Percentiles rank a stretch among this genome's conserved stretches.
phyloP scores from a whole-genome alignment of 2,113 vertebrate species.

The Leptobrachium leishanense region DNA sequence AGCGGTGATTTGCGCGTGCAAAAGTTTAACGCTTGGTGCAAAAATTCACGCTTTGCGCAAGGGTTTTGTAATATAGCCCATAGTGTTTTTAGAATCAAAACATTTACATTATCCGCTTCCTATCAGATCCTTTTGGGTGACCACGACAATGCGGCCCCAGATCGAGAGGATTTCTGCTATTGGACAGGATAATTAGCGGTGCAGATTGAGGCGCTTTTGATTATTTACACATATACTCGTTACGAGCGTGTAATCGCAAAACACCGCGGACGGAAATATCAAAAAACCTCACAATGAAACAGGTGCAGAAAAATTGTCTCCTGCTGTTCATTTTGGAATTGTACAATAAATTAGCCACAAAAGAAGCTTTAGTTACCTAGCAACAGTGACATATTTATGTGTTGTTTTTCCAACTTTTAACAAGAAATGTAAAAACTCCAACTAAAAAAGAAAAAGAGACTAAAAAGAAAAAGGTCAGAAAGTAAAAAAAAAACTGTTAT shows the following conservation, averaged over 20 bases:
- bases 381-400: not conserved
- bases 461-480: not conserved
- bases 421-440: conserved; percentile 12
- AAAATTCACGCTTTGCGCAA: too few relatives aligned
- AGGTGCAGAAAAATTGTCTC: conserved; percentile 28
- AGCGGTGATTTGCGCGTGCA: too few relatives aligned
- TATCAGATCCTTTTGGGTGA: not conserved
- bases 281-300: conserved; percentile 19
- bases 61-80: too few relatives aligned
- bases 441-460: not conserved
- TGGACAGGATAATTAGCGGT: not conserved
- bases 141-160: not conserved
- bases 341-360: conserved; percentile 35
- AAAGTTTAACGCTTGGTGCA: too few relatives aligned
- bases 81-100: too few relatives aligned
- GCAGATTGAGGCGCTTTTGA: not conserved
- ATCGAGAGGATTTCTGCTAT: not conserved
- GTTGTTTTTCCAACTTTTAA: not conserved
- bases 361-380: conserved; percentile 12
- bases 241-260: not conserved
- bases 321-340: conserved; percentile 23
- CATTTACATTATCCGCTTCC: too few relatives aligned
- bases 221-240: conserved; percentile 14
- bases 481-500: too few relatives aligned
- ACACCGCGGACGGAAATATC: conserved; percentile 24